Evolutionary conservation across 2,888 invertebrate genomes (phyloP).

Genomic region (Euphydryas editha): DNA sequence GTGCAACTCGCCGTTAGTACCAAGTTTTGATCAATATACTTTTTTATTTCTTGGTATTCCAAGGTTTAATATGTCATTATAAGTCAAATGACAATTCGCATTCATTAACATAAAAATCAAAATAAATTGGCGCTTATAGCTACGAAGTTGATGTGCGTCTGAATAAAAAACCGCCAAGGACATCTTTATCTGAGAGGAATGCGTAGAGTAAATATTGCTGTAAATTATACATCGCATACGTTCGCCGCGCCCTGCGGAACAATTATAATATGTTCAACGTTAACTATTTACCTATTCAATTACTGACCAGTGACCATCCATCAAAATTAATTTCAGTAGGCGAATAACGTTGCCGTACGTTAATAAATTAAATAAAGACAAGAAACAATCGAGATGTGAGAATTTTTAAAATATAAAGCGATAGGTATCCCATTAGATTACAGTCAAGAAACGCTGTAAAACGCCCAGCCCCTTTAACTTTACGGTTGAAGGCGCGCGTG

Average conservation of each 20-base stretch:
- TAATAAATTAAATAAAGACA: conserved; percentile 31
- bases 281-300: conserved; percentile 27
- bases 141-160: conserved; percentile 58
- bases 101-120: conserved; percentile 56
- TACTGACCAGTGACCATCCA: conserved; percentile 18
- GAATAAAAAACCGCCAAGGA: conserved; percentile 77
- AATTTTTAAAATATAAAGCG: conserved; percentile 33
- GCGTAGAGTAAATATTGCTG: conserved; percentile 77
- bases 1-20: not conserved
- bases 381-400: conserved; percentile 28
- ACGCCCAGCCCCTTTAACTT: conserved; percentile 77
- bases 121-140: conserved; percentile 58
- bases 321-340: conserved; percentile 26
- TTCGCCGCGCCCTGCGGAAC: conserved; percentile 59
- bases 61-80: conserved; percentile 1
- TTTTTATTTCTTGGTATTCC: conserved; percentile 6
- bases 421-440: conserved; percentile 56
- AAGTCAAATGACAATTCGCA: conserved; percentile 47
- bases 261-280: conserved; percentile 43
- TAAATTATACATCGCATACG: conserved; percentile 64
- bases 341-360: conserved; percentile 22
- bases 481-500: conserved; percentile 73
- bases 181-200: conserved; percentile 80
- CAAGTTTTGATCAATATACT: not conserved
- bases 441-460: conserved; percentile 68